A percentile compares a stretch with the other conserved stretches of the same genome.
phyloP scores from a whole-genome alignment of 2,888 invertebrate genomes.

The Ptilodon capucinus region DNA sequence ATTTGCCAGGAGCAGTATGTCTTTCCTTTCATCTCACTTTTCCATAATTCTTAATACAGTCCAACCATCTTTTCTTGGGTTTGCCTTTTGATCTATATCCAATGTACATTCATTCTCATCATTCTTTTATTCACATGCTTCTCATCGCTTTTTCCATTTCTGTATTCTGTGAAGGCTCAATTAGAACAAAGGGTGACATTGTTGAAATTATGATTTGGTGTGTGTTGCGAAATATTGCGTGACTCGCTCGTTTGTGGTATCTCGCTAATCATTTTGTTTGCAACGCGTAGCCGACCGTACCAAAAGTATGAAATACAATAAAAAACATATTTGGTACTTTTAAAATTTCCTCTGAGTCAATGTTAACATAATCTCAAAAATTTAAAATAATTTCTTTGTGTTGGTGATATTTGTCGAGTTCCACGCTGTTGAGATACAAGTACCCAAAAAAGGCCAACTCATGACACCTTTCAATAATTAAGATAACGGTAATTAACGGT shows the following conservation, averaged over 20 bases:
- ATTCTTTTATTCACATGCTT: too few species aligned
- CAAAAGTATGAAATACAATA: constrained; percentile 18
- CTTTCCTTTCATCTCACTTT: too few species aligned
- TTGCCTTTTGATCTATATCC: too few species aligned
- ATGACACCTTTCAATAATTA: not conserved
- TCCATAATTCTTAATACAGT: too few species aligned
- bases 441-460: not conserved
- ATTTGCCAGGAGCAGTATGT: too few species aligned
- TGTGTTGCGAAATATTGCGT: constrained; percentile 50
- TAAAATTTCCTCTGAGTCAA: constrained; percentile 14
- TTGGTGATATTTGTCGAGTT: not conserved
- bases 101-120: too few species aligned
- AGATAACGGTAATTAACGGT: not conserved
- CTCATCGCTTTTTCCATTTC: too few species aligned
- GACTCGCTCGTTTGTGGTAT: constrained; percentile 51
- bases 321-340: constrained; percentile 8
- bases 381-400: constrained; percentile 1
- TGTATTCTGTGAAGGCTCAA: constrained; percentile 13
- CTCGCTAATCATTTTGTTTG: constrained; percentile 66
- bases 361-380: constrained; percentile 14
- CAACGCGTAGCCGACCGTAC: constrained; percentile 28
- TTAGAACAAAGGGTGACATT: constrained; percentile 36
- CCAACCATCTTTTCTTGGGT: too few species aligned
- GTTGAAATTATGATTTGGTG: constrained; percentile 30
- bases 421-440: not conserved